A percentile compares a stretch with the other conserved stretches of the same genome.
These are phyloP conservation scores for Andricus curvator DNA, from an alignment of 2,888 invertebrate genomes.

Conservation along the genomic window DNA sequence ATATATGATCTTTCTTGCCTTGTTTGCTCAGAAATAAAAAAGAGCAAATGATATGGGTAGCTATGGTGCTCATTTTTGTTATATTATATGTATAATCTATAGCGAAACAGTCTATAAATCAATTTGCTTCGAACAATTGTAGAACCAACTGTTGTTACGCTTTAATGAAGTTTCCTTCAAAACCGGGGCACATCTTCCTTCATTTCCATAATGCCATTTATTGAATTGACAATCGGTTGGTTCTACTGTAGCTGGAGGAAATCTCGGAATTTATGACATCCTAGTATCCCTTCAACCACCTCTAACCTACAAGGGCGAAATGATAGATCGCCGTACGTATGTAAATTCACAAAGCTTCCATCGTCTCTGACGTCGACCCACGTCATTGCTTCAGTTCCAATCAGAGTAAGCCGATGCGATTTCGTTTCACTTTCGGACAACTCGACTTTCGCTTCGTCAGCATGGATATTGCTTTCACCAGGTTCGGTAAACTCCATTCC, in stretches of 20 bases:
- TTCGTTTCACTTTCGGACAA: slow-evolving; percentile 39
- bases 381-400: slow-evolving; percentile 25
- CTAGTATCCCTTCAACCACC: background rate
- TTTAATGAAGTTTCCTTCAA: background rate
- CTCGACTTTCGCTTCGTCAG: slow-evolving; percentile 33
- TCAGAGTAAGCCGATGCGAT: slow-evolving; percentile 29
- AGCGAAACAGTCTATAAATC: background rate
- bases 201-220: slow-evolving; percentile 11
- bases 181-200: background rate
- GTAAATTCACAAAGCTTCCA: slow-evolving; percentile 1
- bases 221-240: slow-evolving; percentile 7
- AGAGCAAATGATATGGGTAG: too few species aligned
- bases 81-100: too few species aligned
- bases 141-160: background rate
- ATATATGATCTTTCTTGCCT: too few species aligned
- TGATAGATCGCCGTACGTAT: slow-evolving; percentile 38
- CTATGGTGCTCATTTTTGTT: too few species aligned
- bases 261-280: slow-evolving; percentile 3
- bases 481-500: slow-evolving; percentile 19
- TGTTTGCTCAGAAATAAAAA: too few species aligned
- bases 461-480: slow-evolving; percentile 23
- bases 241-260: background rate
- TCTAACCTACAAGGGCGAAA: background rate
- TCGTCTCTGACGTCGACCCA: slow-evolving; percentile 7
- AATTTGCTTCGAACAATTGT: background rate